phyloP scores from a whole-genome alignment of 2,888 invertebrate species.

The Lasioglossum pauxillum region DNA sequence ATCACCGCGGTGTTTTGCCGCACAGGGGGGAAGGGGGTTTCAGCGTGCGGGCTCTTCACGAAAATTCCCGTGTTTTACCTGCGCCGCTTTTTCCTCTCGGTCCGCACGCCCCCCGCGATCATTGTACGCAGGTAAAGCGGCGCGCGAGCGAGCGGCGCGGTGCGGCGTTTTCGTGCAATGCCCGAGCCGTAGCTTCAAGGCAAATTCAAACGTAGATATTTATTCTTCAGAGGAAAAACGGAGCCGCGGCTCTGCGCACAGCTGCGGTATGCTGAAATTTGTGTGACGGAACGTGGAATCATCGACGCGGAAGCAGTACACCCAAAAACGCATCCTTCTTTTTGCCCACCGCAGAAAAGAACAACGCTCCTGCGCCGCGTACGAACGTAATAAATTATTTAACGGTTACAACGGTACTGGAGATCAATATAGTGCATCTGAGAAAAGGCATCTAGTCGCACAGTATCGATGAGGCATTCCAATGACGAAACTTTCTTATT shows the following conservation, averaged over 20 bases:
- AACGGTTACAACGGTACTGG: background rate
- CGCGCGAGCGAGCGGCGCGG: conserved; percentile 18
- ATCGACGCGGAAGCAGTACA: conserved; percentile 45
- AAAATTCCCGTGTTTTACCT: conserved; percentile 67
- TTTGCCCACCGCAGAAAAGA: background rate
- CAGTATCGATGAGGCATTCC: too few species aligned
- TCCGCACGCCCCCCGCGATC: conserved; percentile 28
- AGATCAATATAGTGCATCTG: background rate
- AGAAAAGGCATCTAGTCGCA: background rate
- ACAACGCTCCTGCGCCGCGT: background rate
- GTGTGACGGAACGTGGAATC: conserved; percentile 19
- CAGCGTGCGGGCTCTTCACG: conserved; percentile 37
- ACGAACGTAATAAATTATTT: background rate
- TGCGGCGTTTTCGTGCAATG: conserved; percentile 48
- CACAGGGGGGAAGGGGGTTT: conserved; percentile 5
- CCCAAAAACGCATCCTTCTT: background rate
- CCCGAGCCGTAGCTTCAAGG: conserved; percentile 39
- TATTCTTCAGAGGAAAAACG: conserved; percentile 36
- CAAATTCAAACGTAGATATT: conserved; percentile 55
- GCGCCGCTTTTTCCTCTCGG: conserved; percentile 25
- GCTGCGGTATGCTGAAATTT: conserved; percentile 24
- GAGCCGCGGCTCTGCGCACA: conserved; percentile 9
- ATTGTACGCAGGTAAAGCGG: conserved; percentile 49
- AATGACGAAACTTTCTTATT: too few species aligned
- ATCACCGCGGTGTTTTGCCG: conserved; percentile 61